Conservation (phyloP, 2,797 vertebrate species). For the Ataeniobius toweri region DNA sequence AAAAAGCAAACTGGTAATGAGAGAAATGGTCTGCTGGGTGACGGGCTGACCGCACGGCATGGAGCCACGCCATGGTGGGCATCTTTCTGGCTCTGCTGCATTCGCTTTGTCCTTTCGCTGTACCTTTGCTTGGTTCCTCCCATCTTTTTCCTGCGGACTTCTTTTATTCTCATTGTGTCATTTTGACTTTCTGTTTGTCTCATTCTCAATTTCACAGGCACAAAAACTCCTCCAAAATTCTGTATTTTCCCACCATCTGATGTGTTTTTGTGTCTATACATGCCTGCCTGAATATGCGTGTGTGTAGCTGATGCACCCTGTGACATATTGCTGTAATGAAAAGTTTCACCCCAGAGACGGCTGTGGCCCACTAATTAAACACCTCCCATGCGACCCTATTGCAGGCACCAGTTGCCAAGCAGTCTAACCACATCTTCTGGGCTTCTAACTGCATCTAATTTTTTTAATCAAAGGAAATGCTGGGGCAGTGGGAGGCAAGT, state of each 20-base stretch:
- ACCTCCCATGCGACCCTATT: slow-evolving; percentile 77
- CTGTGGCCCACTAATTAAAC: slow-evolving; percentile 84
- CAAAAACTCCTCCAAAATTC: slow-evolving; percentile 9
- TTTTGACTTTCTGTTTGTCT: slow-evolving; percentile 17
- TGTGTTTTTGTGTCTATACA: slow-evolving; percentile 18
- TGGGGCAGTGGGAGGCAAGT: neutral
- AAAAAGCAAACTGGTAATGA: slow-evolving; percentile 53
- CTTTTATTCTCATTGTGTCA: neutral
- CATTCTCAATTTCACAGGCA: neutral
- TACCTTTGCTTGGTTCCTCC: slow-evolving; percentile 30
- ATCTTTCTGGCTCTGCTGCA: slow-evolving; percentile 22
- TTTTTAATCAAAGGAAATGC: slow-evolving; percentile 57
- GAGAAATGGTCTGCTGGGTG: slow-evolving; percentile 49
- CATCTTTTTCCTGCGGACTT: slow-evolving; percentile 3
- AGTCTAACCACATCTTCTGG: slow-evolving; percentile 63
- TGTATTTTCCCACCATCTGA: neutral
- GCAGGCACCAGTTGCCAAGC: slow-evolving; percentile 71
- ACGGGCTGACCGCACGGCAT: slow-evolving; percentile 20
- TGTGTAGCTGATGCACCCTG: slow-evolving; percentile 59
- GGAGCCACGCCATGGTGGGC: slow-evolving; percentile 34
- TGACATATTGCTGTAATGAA: slow-evolving; percentile 86
- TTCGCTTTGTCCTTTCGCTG: slow-evolving; percentile 45
- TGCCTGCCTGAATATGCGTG: slow-evolving; percentile 8
- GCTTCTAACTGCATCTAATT: slow-evolving; percentile 69
- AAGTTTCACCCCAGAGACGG: slow-evolving; percentile 74